Evolutionary conservation across 2,888 invertebrate species (phyloP), one percentile per base, ranked within the genome.

Genomic region (Rotaria magnacalcarata): DNA sequence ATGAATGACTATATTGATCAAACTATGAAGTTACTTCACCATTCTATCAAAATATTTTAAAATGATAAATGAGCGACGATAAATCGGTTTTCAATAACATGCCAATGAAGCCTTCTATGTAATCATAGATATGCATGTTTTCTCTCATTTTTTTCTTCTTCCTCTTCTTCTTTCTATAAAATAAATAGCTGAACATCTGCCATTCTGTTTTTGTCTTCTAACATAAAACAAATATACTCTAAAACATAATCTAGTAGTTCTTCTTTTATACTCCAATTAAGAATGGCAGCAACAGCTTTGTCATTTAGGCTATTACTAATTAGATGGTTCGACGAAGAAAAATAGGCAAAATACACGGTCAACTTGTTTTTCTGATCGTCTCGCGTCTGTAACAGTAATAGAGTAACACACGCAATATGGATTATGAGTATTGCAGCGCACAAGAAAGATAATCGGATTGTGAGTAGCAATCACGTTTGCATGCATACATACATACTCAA

Each of bases 371-470:
- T 67, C 67, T 41, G 67, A 34, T 41, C 41, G 67, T 67, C 67
- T 67, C 67, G 67, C 67, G 34, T 67, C 67, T 67, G 67, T 67
- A 67, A 67, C 67, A 67, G 34, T 67, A 67, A 67, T 67, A 67
- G 27, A 67, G 67, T 67, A 67, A 41, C 27, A 67, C 67, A 67
- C 67, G 67, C 67, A 67, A 67, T 67, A 67, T 67, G 67, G 34
- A 67, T 67, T 67, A 67, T 34, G 67, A 67, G 34, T 34, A 67
- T 67, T 67, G 67, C 67, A 19, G 67, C 67, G 67, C 34, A 27
- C 27, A 67, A 41, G 16, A 67, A 34, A 67, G 67, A 67, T 67
- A 67, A 67, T 67, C 67, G 67, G 67, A 67, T 67, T 34, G 67
- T 34, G 67, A 67, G 67, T 67, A 14, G 67, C 67, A 8, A 67